Conservation (phyloP, 2,888 invertebrate genomes). For the Ptychoptera contaminata region DNA sequence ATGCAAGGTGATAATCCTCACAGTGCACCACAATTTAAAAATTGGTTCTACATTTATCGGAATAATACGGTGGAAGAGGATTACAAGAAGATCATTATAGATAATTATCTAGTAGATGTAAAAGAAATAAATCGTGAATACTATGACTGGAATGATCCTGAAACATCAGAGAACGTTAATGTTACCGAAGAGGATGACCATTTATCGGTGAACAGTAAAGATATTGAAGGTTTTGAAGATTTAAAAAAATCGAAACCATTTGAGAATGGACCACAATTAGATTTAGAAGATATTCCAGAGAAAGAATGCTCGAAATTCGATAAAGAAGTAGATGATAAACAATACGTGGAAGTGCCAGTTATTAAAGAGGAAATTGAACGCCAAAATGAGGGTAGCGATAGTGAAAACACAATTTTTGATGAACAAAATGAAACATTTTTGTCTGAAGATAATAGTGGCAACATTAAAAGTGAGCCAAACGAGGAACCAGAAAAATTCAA, state of each 20-base stretch:
- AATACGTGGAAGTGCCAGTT: constrained; percentile 29
- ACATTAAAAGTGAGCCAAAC: constrained; percentile 33
- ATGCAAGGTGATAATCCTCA: constrained; percentile 17
- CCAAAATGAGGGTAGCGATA: constrained; percentile 24
- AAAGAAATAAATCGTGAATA: constrained; percentile 29
- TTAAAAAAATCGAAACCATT: constrained; percentile 20
- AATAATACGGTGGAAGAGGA: constrained; percentile 44
- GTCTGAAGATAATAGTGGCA: constrained; percentile 33
- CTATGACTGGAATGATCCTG: constrained; percentile 22
- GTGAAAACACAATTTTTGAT: constrained; percentile 11
- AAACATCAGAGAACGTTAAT: constrained; percentile 8
- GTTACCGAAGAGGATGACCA: not conserved
- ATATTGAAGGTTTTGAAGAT: constrained; percentile 28
- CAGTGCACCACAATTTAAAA: constrained; percentile 43
- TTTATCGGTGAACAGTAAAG: constrained; percentile 24
- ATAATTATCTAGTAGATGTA: constrained; percentile 45
- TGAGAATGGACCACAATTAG: constrained; percentile 6
- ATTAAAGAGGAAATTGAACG: constrained; percentile 22
- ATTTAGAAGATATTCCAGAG: constrained; percentile 5
- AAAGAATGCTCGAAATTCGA: constrained; percentile 24
- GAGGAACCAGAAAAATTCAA: constrained; percentile 37
- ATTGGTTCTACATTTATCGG: constrained; percentile 50
- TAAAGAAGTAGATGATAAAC: constrained; percentile 28
- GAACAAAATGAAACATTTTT: constrained; percentile 30
- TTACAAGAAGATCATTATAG: constrained; percentile 39